Conservation (phyloP, 2,888 invertebrate species). For the Oeneis ivallda region DNA sequence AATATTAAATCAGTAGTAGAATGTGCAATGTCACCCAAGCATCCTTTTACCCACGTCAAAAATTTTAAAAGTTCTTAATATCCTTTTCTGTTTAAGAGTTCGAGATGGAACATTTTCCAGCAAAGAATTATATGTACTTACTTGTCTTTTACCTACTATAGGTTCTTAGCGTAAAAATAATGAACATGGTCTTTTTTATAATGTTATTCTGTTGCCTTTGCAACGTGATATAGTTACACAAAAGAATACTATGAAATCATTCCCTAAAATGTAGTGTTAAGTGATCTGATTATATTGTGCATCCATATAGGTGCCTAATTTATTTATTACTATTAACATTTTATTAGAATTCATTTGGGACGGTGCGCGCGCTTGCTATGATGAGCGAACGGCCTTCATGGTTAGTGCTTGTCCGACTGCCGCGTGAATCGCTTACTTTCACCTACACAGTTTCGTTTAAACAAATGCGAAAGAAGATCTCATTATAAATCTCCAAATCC, state of each 20-base stretch:
- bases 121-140: too few relatives aligned
- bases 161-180: too few relatives aligned
- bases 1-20: too few relatives aligned
- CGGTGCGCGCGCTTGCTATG: constrained; percentile 42
- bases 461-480: constrained; percentile 29
- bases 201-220: too few relatives aligned
- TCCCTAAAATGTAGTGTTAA: background rate
- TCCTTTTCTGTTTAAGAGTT: too few relatives aligned
- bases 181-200: too few relatives aligned
- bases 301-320: too few relatives aligned
- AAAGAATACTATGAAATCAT: background rate
- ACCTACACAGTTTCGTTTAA: constrained; percentile 47
- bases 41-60: too few relatives aligned
- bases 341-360: constrained; percentile 29
- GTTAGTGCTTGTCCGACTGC: constrained; percentile 69
- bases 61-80: too few relatives aligned
- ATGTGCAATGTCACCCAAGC: too few relatives aligned
- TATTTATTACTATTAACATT: constrained; percentile 5
- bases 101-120: too few relatives aligned
- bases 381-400: constrained; percentile 71
- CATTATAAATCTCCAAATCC: constrained; percentile 2
- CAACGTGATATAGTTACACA: background rate
- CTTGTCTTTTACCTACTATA: too few relatives aligned
- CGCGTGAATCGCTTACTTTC: constrained; percentile 60
- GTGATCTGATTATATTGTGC: background rate